Evolutionary conservation across 1,140 invertebrate genomes (phyloP).

Genomic region (Drosophila santomea): DNA sequence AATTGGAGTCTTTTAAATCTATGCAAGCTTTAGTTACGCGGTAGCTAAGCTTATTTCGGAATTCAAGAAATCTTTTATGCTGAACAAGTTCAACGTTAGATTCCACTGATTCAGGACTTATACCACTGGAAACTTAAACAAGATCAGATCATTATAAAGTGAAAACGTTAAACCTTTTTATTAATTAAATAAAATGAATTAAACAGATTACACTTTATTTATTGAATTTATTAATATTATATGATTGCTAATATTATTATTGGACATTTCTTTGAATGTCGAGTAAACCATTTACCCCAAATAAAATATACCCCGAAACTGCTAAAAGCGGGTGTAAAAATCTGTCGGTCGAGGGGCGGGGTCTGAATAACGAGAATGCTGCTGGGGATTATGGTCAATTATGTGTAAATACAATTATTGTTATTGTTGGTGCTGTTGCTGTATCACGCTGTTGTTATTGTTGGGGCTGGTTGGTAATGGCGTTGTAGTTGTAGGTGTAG

Average conservation of each 20-base stretch:
- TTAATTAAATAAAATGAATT: too few relatives aligned
- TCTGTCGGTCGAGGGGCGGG: slow-evolving; percentile 14
- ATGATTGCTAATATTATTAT: too few relatives aligned
- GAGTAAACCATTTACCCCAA: too few relatives aligned
- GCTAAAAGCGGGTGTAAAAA: slow-evolving; percentile 18
- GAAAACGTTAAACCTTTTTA: too few relatives aligned
- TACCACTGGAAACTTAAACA: too few relatives aligned
- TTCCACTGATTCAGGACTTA: too few relatives aligned
- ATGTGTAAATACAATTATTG: slow-evolving; percentile 81
- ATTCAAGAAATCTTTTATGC: not conserved
- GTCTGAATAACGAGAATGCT: slow-evolving; percentile 23
- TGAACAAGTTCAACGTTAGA: too few relatives aligned
- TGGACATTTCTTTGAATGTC: too few relatives aligned
- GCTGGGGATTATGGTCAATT: slow-evolving; percentile 80
- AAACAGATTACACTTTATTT: too few relatives aligned
- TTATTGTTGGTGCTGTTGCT: slow-evolving; percentile 61
- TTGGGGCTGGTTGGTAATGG: slow-evolving; percentile 19
- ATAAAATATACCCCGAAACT: not conserved
- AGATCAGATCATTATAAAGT: too few relatives aligned
- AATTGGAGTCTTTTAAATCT: not conserved
- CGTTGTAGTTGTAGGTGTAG: slow-evolving; percentile 18
- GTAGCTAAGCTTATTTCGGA: not conserved
- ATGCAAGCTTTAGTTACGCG: too few relatives aligned
- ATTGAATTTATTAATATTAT: too few relatives aligned
- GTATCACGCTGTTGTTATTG: slow-evolving; percentile 48